Evolutionary conservation across 2,888 invertebrate species (phyloP).

Genomic region (Chalcosyrphus nemorum): DNA sequence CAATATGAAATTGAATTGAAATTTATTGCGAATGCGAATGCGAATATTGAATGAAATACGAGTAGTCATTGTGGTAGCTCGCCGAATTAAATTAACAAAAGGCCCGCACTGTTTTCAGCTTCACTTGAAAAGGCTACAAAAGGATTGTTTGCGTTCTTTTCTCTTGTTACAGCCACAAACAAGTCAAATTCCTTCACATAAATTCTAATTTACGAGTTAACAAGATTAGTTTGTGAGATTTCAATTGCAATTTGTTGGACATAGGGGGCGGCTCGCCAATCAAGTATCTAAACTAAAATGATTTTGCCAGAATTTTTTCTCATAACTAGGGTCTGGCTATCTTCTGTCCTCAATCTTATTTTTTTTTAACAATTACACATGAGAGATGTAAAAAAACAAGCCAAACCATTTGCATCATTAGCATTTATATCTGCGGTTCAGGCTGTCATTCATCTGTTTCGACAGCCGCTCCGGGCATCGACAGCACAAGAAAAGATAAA

Average conservation of each 20-base stretch:
- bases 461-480: slow-evolving; percentile 52
- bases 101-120: slow-evolving; percentile 32
- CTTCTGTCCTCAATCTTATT: background rate
- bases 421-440: slow-evolving; percentile 60
- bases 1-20: slow-evolving; percentile 58
- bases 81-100: slow-evolving; percentile 60
- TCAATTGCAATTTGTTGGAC: background rate
- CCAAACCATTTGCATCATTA: slow-evolving; percentile 59
- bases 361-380: slow-evolving; percentile 15
- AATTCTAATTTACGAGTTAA: slow-evolving; percentile 26
- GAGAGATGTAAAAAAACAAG: slow-evolving; percentile 21
- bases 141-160: slow-evolving; percentile 23
- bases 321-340: background rate
- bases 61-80: slow-evolving; percentile 31
- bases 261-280: background rate
- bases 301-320: background rate
- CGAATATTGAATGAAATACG: slow-evolving; percentile 49
- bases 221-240: slow-evolving; percentile 8
- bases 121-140: slow-evolving; percentile 15
- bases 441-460: slow-evolving; percentile 66
- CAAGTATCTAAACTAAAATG: background rate
- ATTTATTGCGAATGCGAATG: slow-evolving; percentile 57
- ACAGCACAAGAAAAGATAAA: slow-evolving; percentile 38
- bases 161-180: background rate
- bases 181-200: slow-evolving; percentile 14